These are phyloP conservation scores for Pinctada fucata DNA, from an alignment of 2,888 invertebrate genomes.

Conservation along the genomic window DNA sequence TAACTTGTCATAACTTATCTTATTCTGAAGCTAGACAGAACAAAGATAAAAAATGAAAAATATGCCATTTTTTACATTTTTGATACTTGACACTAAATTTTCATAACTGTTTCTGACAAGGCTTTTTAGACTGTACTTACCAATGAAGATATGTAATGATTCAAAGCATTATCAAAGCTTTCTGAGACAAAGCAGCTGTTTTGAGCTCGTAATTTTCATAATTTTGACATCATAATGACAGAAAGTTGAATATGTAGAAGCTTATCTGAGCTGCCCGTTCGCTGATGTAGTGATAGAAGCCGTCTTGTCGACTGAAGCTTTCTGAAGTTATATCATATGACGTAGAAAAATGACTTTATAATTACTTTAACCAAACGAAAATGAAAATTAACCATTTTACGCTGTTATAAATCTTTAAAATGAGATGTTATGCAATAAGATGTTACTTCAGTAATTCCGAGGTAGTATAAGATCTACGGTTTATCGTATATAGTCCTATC, in stretches of 20 bases:
- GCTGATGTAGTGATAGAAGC: not conserved
- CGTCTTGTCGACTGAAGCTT: not conserved
- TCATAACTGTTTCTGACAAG: conserved; percentile 14
- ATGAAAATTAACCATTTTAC: not conserved
- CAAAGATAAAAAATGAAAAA: conserved; percentile 4
- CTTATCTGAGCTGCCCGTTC: not conserved
- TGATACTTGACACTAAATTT: conserved; percentile 13
- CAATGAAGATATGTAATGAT: not conserved
- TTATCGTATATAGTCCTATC: too few species aligned
- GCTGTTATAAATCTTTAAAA: not conserved
- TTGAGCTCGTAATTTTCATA: conserved; percentile 11
- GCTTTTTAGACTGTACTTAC: conserved; percentile 11
- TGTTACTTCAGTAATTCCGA: too few species aligned
- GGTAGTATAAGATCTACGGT: too few species aligned
- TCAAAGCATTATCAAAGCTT: not conserved
- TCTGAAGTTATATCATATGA: not conserved
- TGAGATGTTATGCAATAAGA: not conserved
- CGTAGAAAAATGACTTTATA: not conserved
- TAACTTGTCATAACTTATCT: conserved; percentile 16
- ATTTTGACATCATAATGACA: conserved; percentile 12
- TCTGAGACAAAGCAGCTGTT: conserved; percentile 18
- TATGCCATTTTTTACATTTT: conserved; percentile 9
- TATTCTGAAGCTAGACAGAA: conserved; percentile 1
- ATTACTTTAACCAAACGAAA: not conserved
- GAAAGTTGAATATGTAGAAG: not conserved